Evolutionary conservation across 1,140 invertebrate species (phyloP).

Genomic region (Brachystomella parvula): DNA sequence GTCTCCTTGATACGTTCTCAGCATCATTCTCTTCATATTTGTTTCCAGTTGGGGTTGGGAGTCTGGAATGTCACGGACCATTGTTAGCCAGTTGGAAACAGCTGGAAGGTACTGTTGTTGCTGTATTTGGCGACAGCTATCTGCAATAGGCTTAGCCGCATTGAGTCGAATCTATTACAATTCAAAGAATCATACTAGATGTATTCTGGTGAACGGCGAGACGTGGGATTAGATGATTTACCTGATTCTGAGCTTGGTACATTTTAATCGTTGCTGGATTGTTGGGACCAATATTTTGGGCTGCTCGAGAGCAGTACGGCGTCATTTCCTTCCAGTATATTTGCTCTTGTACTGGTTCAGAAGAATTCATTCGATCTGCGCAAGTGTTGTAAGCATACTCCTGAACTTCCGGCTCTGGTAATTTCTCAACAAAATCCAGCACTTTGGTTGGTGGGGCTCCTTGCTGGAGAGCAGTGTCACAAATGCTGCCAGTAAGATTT

Average conservation of each 20-base stretch:
- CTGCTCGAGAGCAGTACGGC: constrained; percentile 1
- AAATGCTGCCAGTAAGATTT: constrained; percentile 6
- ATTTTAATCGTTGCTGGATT: constrained; percentile 4
- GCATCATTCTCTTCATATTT: constrained; percentile 12
- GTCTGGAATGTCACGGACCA: constrained; percentile 9
- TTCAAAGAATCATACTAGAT: not conserved
- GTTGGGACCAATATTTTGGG: constrained; percentile 4
- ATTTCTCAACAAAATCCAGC: constrained; percentile 12
- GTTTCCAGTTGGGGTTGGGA: constrained; percentile 1
- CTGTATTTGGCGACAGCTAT: not conserved
- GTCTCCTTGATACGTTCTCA: not conserved
- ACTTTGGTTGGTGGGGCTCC: not conserved
- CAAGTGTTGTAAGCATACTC: constrained; percentile 8
- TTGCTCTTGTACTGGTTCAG: constrained; percentile 7
- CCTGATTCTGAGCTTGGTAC: constrained; percentile 11
- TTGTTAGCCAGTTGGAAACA: not conserved
- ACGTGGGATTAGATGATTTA: not conserved
- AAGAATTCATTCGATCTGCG: not conserved
- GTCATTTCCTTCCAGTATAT: constrained; percentile 16
- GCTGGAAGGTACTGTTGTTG: constrained; percentile 6
- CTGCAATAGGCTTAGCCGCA: constrained; percentile 3
- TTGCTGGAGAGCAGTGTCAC: not conserved
- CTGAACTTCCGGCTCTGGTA: not conserved
- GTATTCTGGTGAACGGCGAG: not conserved
- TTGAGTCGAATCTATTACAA: constrained; percentile 8